phyloP scores from a whole-genome alignment of 2,113 vertebrate species.

The Crotalus viridis region DNA sequence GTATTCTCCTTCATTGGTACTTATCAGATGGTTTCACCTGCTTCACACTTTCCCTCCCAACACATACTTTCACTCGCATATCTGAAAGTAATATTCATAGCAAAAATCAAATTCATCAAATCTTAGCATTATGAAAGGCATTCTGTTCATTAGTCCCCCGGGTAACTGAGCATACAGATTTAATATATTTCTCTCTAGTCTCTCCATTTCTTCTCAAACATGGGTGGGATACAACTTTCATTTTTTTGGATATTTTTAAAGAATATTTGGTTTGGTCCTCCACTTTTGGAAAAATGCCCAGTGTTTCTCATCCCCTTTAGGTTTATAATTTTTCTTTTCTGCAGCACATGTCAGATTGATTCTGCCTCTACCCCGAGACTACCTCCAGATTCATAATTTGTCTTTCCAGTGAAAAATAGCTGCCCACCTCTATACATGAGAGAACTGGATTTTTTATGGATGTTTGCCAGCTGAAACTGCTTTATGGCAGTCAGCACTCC shows the following conservation, averaged over 20 bases:
- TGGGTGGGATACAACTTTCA: background rate
- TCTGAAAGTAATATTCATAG: constrained; percentile 1
- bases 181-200: background rate
- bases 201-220: background rate
- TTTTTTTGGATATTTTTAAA: background rate
- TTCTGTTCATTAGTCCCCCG: background rate
- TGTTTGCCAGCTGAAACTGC: background rate
- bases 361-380: background rate
- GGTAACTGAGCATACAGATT: background rate
- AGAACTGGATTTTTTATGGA: background rate
- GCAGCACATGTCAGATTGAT: background rate
- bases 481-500: background rate
- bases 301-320: background rate
- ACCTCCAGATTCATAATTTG: background rate
- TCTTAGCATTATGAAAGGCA: background rate
- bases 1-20: background rate
- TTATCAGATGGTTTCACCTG: background rate
- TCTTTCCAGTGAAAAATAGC: background rate
- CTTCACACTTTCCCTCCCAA: background rate
- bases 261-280: background rate
- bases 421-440: fast-evolving
- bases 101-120: background rate
- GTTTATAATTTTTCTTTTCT: background rate
- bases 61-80: background rate
- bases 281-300: background rate